Evolutionary conservation across 2,888 invertebrate genomes (phyloP), one percentile per base, ranked within the genome.

Genomic region (Teleiodes luculella): DNA sequence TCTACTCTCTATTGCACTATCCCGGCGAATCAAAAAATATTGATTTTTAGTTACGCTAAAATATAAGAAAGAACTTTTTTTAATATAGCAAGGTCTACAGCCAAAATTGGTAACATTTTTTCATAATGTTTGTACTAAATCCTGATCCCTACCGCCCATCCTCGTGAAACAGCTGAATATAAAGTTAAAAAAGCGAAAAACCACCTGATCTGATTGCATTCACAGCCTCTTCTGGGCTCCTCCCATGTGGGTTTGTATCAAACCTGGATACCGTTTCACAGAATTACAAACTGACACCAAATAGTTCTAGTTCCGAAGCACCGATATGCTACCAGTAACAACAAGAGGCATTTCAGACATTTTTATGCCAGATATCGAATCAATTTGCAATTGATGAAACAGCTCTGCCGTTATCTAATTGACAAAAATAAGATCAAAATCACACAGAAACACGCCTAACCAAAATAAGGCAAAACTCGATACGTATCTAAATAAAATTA

Each of bases 1-100:
- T 62, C 87, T 87, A 87, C 78, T 65, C 54, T 74, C 83, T 86
- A 88, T 88, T 88, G 88, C 88, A 88, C 88, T 83, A 83, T 82
- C 87, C 88, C 88, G 88, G 88, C 88, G 77, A 77, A 76, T 81
- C 75, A 71, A 72, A 77, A 83, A 79, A 79, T 77, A 75, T 68
- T 68, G 63, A 67, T 57, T 68, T 73, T 78, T 79, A 24, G 20
- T 62, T 75, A 78, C 65, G 70, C 78, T 80, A 81, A 74, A 74
- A 68, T 72, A 74, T 68, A 69, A 60, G 62, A 65, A 59, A 62
- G 62, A 56, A 61, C 57, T 60, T 58, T 31, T 24, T 20, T 43
- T n/a, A n/a, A 60, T 37, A 54, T 55, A 57, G 57, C 56, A 39
- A 45, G 6, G 37, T 39, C 78, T 81, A 83, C 78, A 83, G 82